Conservation (phyloP, 1,140 invertebrate genomes). For the Battus philenor region DNA sequence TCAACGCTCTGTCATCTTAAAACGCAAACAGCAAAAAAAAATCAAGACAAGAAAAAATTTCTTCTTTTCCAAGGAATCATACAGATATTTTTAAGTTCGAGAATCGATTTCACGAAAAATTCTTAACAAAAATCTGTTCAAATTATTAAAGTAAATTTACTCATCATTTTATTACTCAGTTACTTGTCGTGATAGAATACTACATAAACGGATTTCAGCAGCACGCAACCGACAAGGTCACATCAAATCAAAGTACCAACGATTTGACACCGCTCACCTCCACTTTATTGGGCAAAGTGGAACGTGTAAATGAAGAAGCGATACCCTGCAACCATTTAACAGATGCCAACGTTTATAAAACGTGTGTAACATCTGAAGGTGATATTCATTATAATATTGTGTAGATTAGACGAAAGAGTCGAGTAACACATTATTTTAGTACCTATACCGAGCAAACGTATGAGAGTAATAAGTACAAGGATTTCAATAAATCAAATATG, state of each 20-base stretch:
- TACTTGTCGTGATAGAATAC: slow-evolving; percentile 25
- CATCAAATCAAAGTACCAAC: slow-evolving; percentile 41
- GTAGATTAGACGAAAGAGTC: slow-evolving; percentile 26
- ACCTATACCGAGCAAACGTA: background rate
- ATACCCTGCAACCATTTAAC: slow-evolving; percentile 56
- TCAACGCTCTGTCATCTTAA: too few species aligned
- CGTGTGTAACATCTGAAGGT: slow-evolving; percentile 53
- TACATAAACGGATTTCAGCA: slow-evolving; percentile 22
- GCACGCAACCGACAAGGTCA: slow-evolving; percentile 38
- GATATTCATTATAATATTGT: slow-evolving; percentile 57
- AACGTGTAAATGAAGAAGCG: slow-evolving; percentile 65
- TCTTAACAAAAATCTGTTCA: too few species aligned
- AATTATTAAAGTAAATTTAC: too few species aligned
- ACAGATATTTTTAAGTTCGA: too few species aligned
- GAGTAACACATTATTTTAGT: background rate
- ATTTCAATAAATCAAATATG: background rate
- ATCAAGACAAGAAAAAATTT: too few species aligned
- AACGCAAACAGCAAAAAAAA: too few species aligned
- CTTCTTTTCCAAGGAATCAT: too few species aligned
- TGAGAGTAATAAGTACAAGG: background rate
- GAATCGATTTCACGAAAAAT: too few species aligned
- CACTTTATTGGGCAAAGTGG: slow-evolving; percentile 60
- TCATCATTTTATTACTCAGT: background rate
- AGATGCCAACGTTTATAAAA: slow-evolving; percentile 44
- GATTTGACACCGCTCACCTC: slow-evolving; percentile 66